These are phyloP conservation scores for Gulo gulo DNA, from an alignment of 2,113 vertebrate genomes.

Conservation along the genomic window DNA sequence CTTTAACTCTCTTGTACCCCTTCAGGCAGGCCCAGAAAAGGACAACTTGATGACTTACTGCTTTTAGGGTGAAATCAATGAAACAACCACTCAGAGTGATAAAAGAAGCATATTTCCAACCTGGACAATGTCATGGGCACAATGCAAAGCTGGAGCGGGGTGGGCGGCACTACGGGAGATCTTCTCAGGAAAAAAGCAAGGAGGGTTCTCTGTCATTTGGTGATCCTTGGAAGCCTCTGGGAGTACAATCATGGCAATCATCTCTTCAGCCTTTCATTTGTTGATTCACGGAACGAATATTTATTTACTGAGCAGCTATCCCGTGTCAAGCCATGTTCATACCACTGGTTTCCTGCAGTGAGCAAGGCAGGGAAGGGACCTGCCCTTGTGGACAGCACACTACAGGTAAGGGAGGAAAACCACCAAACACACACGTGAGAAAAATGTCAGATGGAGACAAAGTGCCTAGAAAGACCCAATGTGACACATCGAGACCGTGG, in stretches of 20 bases:
- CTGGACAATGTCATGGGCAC: not conserved
- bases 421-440: not conserved
- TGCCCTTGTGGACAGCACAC: not conserved
- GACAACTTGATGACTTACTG: not conserved
- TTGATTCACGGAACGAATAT: not conserved
- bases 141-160: not conserved
- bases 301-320: not conserved
- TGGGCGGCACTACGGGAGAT: not conserved
- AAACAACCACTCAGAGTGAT: not conserved
- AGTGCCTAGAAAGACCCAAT: not conserved
- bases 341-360: not conserved
- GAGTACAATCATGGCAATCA: not conserved
- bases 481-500: not conserved
- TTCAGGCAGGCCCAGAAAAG: not conserved
- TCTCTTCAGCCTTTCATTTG: not conserved
- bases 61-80: not conserved
- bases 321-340: not conserved
- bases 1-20: conserved; percentile 45
- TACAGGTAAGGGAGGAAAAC: not conserved
- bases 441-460: not conserved
- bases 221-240: not conserved
- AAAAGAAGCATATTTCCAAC: not conserved
- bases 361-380: not conserved
- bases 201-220: too few species aligned
- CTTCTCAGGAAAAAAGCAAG: not conserved